These are phyloP conservation scores for Chrosomus eos DNA, from an alignment of 2,797 vertebrate genomes.

Conservation along the genomic window DNA sequence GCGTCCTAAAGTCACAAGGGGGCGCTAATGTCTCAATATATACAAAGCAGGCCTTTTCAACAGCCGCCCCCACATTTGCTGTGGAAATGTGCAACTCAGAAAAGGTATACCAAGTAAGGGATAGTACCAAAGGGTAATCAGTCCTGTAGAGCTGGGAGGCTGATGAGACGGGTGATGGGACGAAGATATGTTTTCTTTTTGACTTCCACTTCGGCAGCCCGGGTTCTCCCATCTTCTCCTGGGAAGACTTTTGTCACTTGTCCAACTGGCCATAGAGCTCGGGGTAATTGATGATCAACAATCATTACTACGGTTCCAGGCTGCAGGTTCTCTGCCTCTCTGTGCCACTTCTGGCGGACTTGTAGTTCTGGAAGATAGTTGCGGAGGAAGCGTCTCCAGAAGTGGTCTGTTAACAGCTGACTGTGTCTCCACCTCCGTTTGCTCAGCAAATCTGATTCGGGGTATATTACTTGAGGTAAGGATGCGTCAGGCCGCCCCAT, in stretches of 20 bases:
- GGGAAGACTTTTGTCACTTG: neutral
- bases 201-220: neutral
- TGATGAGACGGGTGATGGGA: neutral
- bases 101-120: neutral
- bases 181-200: neutral
- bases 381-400: neutral
- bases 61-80: neutral
- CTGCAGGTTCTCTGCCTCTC: neutral
- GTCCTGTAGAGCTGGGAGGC: neutral
- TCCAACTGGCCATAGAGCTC: neutral
- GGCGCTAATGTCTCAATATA: neutral
- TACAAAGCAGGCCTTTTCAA: neutral
- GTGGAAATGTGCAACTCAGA: neutral
- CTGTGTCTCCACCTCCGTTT: neutral
- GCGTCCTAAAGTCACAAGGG: neutral
- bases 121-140: neutral
- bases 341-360: neutral
- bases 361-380: neutral
- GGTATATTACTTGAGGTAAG: no score
- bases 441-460: no score
- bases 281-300: neutral
- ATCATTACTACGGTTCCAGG: neutral
- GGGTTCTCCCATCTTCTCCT: neutral
- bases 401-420: neutral
- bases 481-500: no score